Evolutionary conservation across 1,140 invertebrate genomes (phyloP).

Genomic region (Leptinotarsa lineolata): DNA sequence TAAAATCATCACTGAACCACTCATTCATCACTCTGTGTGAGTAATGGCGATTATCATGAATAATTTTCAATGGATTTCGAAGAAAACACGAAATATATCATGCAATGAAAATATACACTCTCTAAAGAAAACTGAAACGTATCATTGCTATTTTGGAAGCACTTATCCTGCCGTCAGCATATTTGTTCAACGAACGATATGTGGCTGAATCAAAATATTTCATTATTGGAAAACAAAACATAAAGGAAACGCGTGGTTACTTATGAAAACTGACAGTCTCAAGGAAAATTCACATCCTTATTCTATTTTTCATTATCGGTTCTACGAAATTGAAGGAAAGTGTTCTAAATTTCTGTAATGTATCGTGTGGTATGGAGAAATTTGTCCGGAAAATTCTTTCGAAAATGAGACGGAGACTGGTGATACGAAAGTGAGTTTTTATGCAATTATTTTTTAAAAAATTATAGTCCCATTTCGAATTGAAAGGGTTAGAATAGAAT

Average conservation of each 20-base stretch:
- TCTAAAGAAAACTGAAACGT: background rate
- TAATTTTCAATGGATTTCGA: too few species aligned
- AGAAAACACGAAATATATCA: background rate
- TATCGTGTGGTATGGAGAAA: background rate
- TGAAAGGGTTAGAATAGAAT: too few species aligned
- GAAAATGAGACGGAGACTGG: background rate
- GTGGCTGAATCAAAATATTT: background rate
- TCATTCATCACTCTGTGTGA: too few species aligned
- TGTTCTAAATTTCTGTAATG: background rate
- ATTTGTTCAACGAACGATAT: background rate
- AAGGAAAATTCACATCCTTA: background rate
- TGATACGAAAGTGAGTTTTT: background rate
- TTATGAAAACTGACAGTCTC: background rate
- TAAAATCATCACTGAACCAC: too few species aligned
- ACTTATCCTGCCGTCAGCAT: background rate
- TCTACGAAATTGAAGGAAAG: background rate
- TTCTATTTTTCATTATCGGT: background rate
- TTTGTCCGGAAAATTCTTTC: background rate
- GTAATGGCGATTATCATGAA: too few species aligned
- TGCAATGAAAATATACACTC: background rate
- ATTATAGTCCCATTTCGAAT: too few species aligned
- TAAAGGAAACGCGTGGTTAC: background rate
- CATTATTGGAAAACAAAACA: background rate
- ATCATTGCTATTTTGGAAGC: background rate
- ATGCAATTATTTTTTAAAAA: too few species aligned